Evolutionary conservation across 1,140 invertebrate species (phyloP).

Genomic region (Caenorhabditis inopinata): DNA sequence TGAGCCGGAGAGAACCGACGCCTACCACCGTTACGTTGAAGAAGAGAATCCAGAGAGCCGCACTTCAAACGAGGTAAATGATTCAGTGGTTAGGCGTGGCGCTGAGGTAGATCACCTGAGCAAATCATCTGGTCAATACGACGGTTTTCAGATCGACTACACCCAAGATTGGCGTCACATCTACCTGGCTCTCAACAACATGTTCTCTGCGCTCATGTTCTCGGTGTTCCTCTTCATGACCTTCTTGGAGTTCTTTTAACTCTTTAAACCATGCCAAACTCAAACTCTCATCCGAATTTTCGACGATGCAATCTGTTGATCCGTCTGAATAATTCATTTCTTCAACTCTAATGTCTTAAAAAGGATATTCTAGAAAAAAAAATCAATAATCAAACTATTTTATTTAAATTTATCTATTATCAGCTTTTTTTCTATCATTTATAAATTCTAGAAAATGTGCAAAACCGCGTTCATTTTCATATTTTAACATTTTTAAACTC

Average conservation of each 20-base stretch:
- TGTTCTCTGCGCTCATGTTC: slow-evolving; percentile 60
- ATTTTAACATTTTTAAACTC: too few relatives aligned
- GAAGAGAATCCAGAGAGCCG: slow-evolving; percentile 18
- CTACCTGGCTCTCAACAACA: slow-evolving; percentile 61
- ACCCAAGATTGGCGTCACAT: slow-evolving; percentile 63
- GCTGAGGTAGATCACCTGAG: background rate
- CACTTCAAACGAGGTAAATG: slow-evolving; percentile 18
- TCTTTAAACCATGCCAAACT: too few relatives aligned
- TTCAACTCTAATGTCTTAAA: too few relatives aligned
- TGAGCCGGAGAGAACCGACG: slow-evolving; percentile 57
- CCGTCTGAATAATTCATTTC: too few relatives aligned
- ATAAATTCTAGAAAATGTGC: too few relatives aligned
- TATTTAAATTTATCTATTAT: background rate
- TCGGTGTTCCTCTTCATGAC: slow-evolving; percentile 61
- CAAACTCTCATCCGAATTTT: too few relatives aligned
- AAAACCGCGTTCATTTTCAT: too few relatives aligned
- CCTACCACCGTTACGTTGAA: slow-evolving; percentile 62
- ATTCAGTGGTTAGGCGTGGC: slow-evolving; percentile 17
- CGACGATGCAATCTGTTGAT: too few relatives aligned
- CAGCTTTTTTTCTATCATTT: background rate
- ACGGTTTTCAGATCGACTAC: slow-evolving; percentile 48
- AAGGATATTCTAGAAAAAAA: too few relatives aligned
- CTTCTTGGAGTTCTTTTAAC: slow-evolving; percentile 61
- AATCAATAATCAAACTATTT: too few relatives aligned
- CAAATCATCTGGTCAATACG: background rate